These are phyloP conservation scores for Mus spretus DNA, from an alignment of 2,797 vertebrate species.

Conservation along the genomic window DNA sequence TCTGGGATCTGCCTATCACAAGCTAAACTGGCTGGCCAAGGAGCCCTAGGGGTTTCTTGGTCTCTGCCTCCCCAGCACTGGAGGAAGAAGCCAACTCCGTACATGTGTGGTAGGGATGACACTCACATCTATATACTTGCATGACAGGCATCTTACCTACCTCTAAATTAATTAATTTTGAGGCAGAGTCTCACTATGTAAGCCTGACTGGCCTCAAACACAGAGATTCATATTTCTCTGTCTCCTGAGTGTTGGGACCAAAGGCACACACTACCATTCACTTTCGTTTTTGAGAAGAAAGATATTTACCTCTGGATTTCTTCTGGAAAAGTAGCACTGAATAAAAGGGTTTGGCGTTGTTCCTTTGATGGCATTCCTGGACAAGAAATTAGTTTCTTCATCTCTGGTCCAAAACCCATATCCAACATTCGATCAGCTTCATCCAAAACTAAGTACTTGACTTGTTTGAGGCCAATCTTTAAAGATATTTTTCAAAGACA, in stretches of 20 bases:
- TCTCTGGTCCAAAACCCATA: constrained; percentile 96
- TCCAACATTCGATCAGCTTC: constrained; percentile 98
- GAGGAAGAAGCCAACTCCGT: neutral
- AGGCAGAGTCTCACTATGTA: neutral
- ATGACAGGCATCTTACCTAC: neutral
- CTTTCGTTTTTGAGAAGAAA: constrained; percentile 68
- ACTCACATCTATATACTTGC: neutral
- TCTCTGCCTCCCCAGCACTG: neutral
- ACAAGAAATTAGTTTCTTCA: constrained; percentile 93
- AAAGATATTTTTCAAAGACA: constrained; percentile 68
- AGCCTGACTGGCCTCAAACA: neutral
- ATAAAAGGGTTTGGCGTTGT: constrained; percentile 96
- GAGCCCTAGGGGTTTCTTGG: neutral
- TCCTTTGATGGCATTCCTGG: constrained; percentile 94
- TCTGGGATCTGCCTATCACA: neutral
- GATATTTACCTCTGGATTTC: constrained; percentile 93
- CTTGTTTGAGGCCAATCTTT: constrained; percentile 92
- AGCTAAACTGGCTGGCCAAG: neutral
- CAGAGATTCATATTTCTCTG: neutral
- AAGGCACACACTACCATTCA: neutral
- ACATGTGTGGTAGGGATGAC: neutral
- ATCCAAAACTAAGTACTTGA: constrained; percentile 95
- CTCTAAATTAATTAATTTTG: neutral
- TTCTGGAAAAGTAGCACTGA: constrained; percentile 97
- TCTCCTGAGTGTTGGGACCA: neutral